These are phyloP conservation scores for Myoxocephalus aenaeus DNA, from an alignment of 2,797 vertebrate genomes.

Conservation along the genomic window DNA sequence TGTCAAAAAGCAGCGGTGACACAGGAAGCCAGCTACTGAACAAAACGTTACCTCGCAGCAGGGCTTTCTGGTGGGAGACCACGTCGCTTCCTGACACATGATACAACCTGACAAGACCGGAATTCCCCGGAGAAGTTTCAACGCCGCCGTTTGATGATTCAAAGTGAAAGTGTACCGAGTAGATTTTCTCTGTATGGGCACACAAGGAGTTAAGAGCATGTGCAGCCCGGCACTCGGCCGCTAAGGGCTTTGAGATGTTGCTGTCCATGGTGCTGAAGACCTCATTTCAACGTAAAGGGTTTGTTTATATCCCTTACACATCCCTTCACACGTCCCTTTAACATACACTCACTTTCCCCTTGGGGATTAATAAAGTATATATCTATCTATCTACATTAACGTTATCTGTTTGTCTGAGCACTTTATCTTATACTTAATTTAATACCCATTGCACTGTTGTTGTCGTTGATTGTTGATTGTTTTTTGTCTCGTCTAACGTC, in stretches of 20 bases:
- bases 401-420: no score
- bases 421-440: no score
- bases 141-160: slow-evolving; percentile 22
- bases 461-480: no score
- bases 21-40: slow-evolving; percentile 40
- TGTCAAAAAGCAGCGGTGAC: slow-evolving; percentile 55
- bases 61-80: slow-evolving; percentile 34
- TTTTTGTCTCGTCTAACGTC: no score
- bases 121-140: slow-evolving; percentile 29
- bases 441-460: no score
- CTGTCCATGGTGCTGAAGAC: slow-evolving; percentile 57
- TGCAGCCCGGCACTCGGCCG: neutral
- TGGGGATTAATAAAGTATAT: no score
- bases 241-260: neutral
- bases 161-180: slow-evolving; percentile 18
- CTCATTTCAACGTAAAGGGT: neutral
- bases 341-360: no score
- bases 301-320: no score
- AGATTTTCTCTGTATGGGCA: neutral
- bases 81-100: slow-evolving; percentile 7
- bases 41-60: slow-evolving; percentile 31
- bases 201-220: neutral
- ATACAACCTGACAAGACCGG: slow-evolving; percentile 23
- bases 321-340: no score
- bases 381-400: no score